Evolutionary conservation across 2,113 vertebrate species (phyloP), one percentile per base, ranked within the genome.

Genomic region (Microcebus tavaratra): DNA sequence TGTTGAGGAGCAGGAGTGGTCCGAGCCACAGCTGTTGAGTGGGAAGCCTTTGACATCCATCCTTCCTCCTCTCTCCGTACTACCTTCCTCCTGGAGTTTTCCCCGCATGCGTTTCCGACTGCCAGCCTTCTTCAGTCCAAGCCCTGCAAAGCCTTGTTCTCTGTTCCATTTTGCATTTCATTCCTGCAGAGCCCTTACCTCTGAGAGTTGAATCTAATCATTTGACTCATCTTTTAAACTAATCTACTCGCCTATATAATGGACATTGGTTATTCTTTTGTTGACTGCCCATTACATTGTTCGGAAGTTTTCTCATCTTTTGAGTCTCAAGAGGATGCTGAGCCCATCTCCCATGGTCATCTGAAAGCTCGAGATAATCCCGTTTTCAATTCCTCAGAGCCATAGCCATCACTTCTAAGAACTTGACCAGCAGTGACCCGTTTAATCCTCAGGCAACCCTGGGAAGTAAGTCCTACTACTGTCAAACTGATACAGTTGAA

Each of bases 381-480:
- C 13, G 53, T 68, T 59, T 80, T 63, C 10, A 73, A 5, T 55
- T 75, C 31, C 13, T 70, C 29, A 7, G 34, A 50, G 27, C 63
- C 57, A 75, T 5, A 61, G n/a, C 36, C 27, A 50, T 94, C 34
- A 81, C 59, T 57, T 84, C 31, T 75, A 63, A 79, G 61, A 39
- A 81, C 6, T 68, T 65, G 15, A 59, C 14, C 23, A 29, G 8
- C 20, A 57, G 36, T 45, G 57, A 70, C 67, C 72, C 84, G 70
- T 59, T 76, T 91, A 67, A 57, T 83, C 67, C 75, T 89, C 61
- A 65, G 45, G 25, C 25, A 79, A n/a, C 67, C 5, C 67, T 80
- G 1, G 73, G 86, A 94, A 86, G 53, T 67, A 48, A 36, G 8
- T 67, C 14, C 21, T 34, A 10, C 48, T 73, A 9, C 72, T 75